Evolutionary conservation across 2,113 vertebrate genomes (phyloP).

Genomic region (Chaenocephalus aceratus): DNA sequence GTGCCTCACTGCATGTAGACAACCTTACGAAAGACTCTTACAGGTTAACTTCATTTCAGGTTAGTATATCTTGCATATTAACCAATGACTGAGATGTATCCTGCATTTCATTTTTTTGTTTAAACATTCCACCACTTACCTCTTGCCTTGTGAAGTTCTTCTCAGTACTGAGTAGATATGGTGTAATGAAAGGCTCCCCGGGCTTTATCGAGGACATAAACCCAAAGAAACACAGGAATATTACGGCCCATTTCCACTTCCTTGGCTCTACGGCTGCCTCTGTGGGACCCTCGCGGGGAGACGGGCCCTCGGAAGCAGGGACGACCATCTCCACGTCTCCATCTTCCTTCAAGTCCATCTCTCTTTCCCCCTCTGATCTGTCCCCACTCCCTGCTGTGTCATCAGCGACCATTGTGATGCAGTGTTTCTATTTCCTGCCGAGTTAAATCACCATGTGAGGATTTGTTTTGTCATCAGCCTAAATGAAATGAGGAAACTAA

Average conservation of each 20-base stretch:
- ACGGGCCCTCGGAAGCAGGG: not conserved
- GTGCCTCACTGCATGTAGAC: not conserved
- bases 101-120: too few species aligned
- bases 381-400: conserved; percentile 5
- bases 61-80: not conserved
- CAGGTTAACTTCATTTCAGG: not conserved
- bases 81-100: too few species aligned
- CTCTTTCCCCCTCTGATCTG: conserved; percentile 9
- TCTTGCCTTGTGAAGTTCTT: conserved; percentile 89
- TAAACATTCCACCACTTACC: conserved; percentile 69
- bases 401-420: conserved; percentile 45
- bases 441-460: conserved; percentile 41
- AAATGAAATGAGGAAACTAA: not conserved
- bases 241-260: conserved; percentile 83
- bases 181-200: conserved; percentile 91
- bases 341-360: conserved; percentile 36
- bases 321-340: conserved; percentile 22
- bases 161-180: conserved; percentile 84
- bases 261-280: conserved; percentile 14
- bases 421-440: not conserved
- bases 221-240: conserved; percentile 89
- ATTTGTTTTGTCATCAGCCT: not conserved
- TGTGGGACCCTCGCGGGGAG: conserved; percentile 1
- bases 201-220: conserved; percentile 90
- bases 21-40: not conserved